These are phyloP conservation scores for Heliconius himera DNA, from an alignment of 1,140 invertebrate species.

Conservation along the genomic window DNA sequence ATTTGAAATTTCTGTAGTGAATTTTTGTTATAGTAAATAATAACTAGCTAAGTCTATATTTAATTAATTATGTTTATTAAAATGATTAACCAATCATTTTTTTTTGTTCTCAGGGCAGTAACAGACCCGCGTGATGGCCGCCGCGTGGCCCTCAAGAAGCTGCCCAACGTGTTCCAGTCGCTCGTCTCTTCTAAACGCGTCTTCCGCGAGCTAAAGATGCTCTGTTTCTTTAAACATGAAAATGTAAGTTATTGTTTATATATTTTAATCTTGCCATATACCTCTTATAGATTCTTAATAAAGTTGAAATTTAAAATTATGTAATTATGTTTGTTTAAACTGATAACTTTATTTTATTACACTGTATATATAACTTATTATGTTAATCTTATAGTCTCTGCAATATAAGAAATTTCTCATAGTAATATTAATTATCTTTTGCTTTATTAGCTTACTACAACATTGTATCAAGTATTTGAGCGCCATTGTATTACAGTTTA, in stretches of 20 bases:
- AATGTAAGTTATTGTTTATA: slow-evolving; percentile 88
- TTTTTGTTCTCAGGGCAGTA: slow-evolving; percentile 93
- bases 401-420: background rate
- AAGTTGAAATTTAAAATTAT: too few species aligned
- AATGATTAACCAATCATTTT: background rate
- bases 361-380: too few species aligned
- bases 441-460: background rate
- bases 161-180: slow-evolving; percentile 99
- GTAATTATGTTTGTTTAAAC: background rate
- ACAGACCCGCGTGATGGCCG: slow-evolving; percentile 99
- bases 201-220: slow-evolving; percentile 99
- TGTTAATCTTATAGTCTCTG: too few species aligned
- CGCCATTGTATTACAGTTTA: background rate
- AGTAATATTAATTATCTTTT: background rate
- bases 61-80: too few species aligned
- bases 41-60: too few species aligned
- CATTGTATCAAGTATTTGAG: background rate
- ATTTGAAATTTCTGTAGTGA: too few species aligned
- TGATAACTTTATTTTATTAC: background rate
- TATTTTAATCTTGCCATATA: background rate
- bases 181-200: slow-evolving; percentile 98
- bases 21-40: too few species aligned
- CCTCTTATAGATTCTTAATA: too few species aligned
- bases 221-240: slow-evolving; percentile 99
- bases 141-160: slow-evolving; percentile 98